These are phyloP conservation scores for Oenanthe oenanthe DNA, from an alignment of 2,113 vertebrate genomes.

Conservation along the genomic window DNA sequence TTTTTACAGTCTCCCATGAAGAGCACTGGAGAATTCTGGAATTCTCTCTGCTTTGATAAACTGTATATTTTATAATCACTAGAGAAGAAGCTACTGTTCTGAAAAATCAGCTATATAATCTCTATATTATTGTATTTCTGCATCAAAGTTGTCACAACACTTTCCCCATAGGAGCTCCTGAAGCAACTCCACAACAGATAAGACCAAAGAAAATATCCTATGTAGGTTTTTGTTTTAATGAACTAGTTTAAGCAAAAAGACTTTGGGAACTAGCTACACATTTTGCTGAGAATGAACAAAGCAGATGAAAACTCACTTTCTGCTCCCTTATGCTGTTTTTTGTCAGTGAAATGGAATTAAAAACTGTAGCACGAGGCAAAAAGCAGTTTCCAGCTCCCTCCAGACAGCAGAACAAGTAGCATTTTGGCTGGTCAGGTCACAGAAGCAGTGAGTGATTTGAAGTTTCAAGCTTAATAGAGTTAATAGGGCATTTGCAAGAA, in stretches of 20 bases:
- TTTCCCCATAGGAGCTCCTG: background rate
- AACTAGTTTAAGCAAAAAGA: background rate
- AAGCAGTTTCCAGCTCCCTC: background rate
- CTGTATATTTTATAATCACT: background rate
- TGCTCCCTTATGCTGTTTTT: background rate
- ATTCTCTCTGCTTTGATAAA: background rate
- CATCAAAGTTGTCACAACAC: constrained; percentile 9
- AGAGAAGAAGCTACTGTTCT: background rate
- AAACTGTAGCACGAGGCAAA: background rate
- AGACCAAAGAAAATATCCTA: background rate
- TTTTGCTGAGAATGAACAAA: constrained; percentile 23
- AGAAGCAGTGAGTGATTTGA: background rate
- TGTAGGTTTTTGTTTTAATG: background rate
- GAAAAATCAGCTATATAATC: background rate
- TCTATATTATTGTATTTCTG: background rate
- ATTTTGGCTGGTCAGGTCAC: background rate
- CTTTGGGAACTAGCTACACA: background rate
- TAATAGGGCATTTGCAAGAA: background rate
- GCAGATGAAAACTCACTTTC: background rate
- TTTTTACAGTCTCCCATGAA: background rate
- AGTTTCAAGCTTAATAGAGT: background rate
- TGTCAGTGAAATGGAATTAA: background rate
- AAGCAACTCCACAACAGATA: background rate
- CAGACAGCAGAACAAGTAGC: background rate
- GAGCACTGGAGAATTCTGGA: background rate